Conservation (phyloP, 2,888 invertebrate genomes). For the Molorchus minor region DNA sequence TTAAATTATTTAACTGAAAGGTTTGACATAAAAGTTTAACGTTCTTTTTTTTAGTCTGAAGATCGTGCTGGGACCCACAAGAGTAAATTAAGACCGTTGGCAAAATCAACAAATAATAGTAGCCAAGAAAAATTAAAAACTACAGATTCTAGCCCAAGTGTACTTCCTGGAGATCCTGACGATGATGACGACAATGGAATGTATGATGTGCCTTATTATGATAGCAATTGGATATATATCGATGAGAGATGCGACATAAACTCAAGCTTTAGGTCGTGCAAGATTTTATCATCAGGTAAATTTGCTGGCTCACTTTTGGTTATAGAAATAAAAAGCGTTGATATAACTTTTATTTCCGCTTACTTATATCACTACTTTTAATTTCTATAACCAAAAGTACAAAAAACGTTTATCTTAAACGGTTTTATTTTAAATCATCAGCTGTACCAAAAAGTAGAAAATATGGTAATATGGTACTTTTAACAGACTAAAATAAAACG, state of each 20-base stretch:
- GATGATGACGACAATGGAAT: constrained; percentile 77
- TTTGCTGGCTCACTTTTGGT: no score
- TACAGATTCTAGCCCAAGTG: constrained; percentile 74
- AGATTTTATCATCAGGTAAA: no score
- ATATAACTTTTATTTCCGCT: no score
- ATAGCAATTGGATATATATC: constrained; percentile 79
- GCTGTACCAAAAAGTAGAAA: not conserved
- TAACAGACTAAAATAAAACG: no score
- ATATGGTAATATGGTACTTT: not conserved
- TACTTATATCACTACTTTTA: no score
- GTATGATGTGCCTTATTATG: constrained; percentile 78
- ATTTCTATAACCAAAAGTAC: no score
- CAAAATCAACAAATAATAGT: constrained; percentile 78
- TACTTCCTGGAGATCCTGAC: constrained; percentile 63
- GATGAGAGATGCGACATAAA: constrained; percentile 75
- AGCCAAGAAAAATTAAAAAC: constrained; percentile 71
- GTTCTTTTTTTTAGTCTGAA: no score
- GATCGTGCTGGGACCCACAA: constrained; percentile 71
- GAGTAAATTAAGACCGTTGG: constrained; percentile 67
- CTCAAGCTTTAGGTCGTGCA: not conserved
- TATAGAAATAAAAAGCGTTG: no score
- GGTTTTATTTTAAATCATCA: no score
- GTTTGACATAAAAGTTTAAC: no score
- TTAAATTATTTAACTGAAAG: no score
- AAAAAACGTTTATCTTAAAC: no score